Conservation (phyloP, 2,113 vertebrate species). For the Chlorodrepanis virens region DNA sequence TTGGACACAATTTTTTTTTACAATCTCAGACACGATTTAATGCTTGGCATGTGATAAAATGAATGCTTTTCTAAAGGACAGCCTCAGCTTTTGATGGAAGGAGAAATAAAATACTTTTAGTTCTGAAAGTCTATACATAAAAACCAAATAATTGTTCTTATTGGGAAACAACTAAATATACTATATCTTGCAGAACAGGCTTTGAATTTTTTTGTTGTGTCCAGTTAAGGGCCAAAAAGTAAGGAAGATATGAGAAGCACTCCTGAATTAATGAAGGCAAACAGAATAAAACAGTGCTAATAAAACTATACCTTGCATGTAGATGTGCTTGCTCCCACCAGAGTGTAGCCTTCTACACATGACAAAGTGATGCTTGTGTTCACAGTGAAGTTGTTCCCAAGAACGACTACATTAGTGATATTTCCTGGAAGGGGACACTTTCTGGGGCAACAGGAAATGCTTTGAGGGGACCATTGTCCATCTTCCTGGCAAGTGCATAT, state of each 20-base stretch:
- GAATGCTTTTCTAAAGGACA: background rate
- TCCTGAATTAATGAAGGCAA: background rate
- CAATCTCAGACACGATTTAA: background rate
- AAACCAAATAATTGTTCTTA: background rate
- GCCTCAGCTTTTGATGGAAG: background rate
- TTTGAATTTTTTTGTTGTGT: background rate
- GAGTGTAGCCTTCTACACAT: conserved; percentile 83
- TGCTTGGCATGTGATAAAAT: background rate
- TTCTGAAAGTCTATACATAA: background rate
- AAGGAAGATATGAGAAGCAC: background rate
- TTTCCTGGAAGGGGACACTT: conserved; percentile 81
- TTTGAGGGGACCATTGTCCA: conserved; percentile 86
- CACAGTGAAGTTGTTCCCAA: conserved; percentile 78
- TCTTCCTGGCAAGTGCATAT: conserved; percentile 83
- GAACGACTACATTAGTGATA: conserved; percentile 69
- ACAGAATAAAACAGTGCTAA: background rate
- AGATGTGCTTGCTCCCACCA: conserved; percentile 75
- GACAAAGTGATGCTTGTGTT: conserved; percentile 80
- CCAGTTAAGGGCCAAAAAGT: background rate
- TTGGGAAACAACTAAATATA: background rate
- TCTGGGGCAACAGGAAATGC: conserved; percentile 78
- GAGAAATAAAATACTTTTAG: background rate
- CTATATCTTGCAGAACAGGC: background rate
- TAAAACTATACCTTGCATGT: conserved; percentile 82
- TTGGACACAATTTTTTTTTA: background rate